phyloP scores from a whole-genome alignment of 2,113 vertebrate species.

The Paradoxurus hermaphroditus region DNA sequence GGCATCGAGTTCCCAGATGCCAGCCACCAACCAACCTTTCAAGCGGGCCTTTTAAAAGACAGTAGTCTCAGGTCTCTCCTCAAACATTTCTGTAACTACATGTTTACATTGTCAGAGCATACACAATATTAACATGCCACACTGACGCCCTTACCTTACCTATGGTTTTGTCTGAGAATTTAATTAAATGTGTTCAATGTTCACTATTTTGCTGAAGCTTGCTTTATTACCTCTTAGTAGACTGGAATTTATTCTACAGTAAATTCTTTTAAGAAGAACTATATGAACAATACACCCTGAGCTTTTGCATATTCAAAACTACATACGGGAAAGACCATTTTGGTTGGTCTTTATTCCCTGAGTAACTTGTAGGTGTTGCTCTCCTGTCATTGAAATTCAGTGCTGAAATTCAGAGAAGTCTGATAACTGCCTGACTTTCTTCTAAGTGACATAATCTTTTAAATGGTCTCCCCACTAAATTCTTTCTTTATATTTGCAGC shows the following conservation, averaged over 20 bases:
- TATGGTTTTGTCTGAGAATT: not conserved
- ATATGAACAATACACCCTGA: not conserved
- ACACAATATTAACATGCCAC: not conserved
- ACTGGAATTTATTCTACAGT: not conserved
- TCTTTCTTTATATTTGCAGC: not conserved
- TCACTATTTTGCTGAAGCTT: not conserved
- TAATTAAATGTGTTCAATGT: not conserved
- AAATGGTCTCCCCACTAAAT: not conserved
- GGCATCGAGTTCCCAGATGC: not conserved
- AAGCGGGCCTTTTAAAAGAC: not conserved
- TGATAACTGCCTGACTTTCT: not conserved
- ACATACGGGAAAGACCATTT: not conserved
- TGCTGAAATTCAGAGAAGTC: not conserved
- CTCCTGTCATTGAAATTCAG: not conserved
- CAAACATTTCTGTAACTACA: not conserved
- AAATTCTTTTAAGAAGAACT: not conserved
- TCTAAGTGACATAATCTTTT: not conserved
- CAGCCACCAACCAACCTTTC: not conserved
- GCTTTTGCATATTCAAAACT: not conserved
- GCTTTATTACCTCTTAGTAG: not conserved
- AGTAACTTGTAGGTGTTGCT: not conserved
- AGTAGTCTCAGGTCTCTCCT: not conserved
- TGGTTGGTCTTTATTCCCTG: not conserved
- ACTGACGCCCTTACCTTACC: not conserved
- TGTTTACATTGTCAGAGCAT: not conserved